Evolutionary conservation across 2,888 invertebrate species (phyloP).

Genomic region (Cataglyphis rosenhaueri): DNA sequence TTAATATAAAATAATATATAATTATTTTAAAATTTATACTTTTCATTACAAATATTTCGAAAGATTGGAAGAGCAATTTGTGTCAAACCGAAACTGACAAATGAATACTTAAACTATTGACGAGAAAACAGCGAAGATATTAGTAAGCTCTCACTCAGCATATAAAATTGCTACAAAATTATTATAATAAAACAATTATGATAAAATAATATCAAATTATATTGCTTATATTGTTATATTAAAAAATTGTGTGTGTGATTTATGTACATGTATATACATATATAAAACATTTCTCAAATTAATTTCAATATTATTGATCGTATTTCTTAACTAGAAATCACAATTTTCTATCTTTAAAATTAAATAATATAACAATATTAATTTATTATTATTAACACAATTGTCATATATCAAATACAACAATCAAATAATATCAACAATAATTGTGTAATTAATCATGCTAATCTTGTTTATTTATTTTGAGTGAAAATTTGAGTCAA

Average conservation of each 20-base stretch:
- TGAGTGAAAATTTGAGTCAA: background rate
- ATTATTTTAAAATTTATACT: background rate
- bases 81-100: background rate
- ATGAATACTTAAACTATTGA: background rate
- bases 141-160: background rate
- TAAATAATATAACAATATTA: background rate
- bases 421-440: background rate
- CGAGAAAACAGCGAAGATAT: background rate
- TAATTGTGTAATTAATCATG: background rate
- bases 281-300: background rate
- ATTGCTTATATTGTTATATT: background rate
- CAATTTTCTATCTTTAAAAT: background rate
- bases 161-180: background rate
- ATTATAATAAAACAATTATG: constrained; percentile 7
- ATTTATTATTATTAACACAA: background rate
- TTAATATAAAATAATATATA: too few species aligned
- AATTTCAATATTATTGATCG: background rate
- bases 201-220: background rate
- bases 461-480: background rate
- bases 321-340: background rate
- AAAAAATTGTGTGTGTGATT: background rate
- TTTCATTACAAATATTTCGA: background rate
- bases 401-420: background rate
- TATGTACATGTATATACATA: background rate
- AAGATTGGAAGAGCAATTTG: background rate